Evolutionary conservation across 2,113 vertebrate species (phyloP).

Genomic region (Crotalus tigris): DNA sequence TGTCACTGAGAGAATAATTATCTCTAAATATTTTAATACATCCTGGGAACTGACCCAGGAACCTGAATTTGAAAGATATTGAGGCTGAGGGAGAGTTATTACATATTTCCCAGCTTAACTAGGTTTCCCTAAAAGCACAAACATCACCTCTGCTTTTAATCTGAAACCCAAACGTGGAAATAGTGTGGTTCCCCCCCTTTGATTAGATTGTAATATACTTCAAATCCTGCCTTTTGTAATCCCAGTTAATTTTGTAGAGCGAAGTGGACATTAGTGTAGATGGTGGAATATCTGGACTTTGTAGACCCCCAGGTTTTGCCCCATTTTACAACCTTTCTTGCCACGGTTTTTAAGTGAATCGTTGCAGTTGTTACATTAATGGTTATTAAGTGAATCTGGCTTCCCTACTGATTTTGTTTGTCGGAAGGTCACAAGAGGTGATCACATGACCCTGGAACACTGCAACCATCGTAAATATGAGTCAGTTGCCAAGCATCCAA

Average conservation of each 20-base stretch:
- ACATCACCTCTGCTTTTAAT: background rate
- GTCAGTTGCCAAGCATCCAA: too few species aligned
- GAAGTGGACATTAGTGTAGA: background rate
- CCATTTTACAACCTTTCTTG: too few species aligned
- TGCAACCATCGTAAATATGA: too few species aligned
- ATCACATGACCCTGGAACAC: too few species aligned
- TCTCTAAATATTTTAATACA: conserved; percentile 17
- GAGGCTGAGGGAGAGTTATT: background rate
- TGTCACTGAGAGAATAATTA: conserved; percentile 51
- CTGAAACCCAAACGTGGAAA: background rate
- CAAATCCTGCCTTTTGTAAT: background rate
- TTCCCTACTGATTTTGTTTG: too few species aligned
- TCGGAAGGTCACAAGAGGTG: too few species aligned
- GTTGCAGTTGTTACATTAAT: too few species aligned
- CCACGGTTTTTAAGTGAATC: too few species aligned
- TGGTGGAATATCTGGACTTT: background rate
- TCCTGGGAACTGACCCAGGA: conserved; percentile 27
- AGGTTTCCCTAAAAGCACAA: background rate
- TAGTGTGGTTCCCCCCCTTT: background rate
- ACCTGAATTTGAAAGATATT: conserved; percentile 34
- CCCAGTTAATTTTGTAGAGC: background rate
- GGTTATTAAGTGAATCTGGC: too few species aligned
- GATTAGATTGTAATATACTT: background rate
- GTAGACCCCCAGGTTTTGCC: background rate
- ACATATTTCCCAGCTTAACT: background rate